phyloP scores from a whole-genome alignment of 2,797 vertebrate genomes.

The Etheostoma nigrum region DNA sequence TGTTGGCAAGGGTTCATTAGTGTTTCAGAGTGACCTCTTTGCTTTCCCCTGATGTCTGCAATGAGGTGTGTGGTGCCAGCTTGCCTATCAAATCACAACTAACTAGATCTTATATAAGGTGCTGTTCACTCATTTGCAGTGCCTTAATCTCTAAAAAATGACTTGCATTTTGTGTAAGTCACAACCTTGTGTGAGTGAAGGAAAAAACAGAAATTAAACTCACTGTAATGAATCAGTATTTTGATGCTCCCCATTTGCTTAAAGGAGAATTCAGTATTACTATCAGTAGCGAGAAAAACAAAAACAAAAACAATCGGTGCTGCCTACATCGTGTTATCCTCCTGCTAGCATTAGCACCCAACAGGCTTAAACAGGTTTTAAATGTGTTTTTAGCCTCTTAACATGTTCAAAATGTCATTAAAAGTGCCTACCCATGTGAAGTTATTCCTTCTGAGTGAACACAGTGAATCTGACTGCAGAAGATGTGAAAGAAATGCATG shows the following conservation, averaged over 20 bases:
- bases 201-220: neutral
- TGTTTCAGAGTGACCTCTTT: conserved; percentile 20
- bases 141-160: conserved; percentile 1
- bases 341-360: too few species aligned
- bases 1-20: conserved; percentile 35
- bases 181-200: conserved; percentile 19
- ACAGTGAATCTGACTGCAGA: too few species aligned
- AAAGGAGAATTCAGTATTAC: too few species aligned
- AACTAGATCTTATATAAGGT: conserved; percentile 17
- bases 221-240: conserved; percentile 19
- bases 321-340: too few species aligned
- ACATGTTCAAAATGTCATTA: too few species aligned
- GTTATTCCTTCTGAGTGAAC: too few species aligned
- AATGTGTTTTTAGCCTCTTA: too few species aligned
- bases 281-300: too few species aligned
- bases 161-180: conserved; percentile 27
- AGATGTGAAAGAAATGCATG: too few species aligned
- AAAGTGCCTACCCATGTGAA: too few species aligned
- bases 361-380: too few species aligned
- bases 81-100: conserved; percentile 22
- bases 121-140: neutral
- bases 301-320: too few species aligned
- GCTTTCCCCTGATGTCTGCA: conserved; percentile 29
- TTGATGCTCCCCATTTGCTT: conserved; percentile 29
- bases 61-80: conserved; percentile 6